phyloP scores from a whole-genome alignment of 2,888 invertebrate species.

The Embidobia sp. region DNA sequence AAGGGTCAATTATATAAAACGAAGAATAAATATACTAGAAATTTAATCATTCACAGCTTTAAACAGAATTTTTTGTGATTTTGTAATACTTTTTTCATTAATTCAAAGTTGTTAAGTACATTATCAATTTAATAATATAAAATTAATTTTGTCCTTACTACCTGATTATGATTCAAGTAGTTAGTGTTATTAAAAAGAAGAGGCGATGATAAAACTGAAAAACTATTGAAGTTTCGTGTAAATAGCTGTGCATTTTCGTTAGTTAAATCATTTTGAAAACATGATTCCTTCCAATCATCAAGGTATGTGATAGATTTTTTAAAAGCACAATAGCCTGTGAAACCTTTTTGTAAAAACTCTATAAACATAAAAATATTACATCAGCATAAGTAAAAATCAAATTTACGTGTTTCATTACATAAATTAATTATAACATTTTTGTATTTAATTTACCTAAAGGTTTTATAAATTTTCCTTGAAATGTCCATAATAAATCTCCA shows the following conservation, averaged over 20 bases:
- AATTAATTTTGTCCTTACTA: slow-evolving; percentile 17
- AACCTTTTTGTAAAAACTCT: slow-evolving; percentile 77
- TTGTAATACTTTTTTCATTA: too few relatives aligned
- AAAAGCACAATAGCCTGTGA: slow-evolving; percentile 74
- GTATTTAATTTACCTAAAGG: slow-evolving; percentile 70
- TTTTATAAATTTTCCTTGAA: slow-evolving; percentile 65
- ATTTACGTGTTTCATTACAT: too few relatives aligned
- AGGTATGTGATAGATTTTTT: slow-evolving; percentile 81
- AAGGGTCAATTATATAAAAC: too few relatives aligned
- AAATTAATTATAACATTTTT: too few relatives aligned
- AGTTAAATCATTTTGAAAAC: slow-evolving; percentile 78
- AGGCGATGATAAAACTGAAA: slow-evolving; percentile 73
- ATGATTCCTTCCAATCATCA: slow-evolving; percentile 79
- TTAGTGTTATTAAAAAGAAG: slow-evolving; percentile 70
- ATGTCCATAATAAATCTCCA: slow-evolving; percentile 73
- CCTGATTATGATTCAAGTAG: slow-evolving; percentile 39
- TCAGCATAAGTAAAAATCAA: slow-evolving; percentile 2
- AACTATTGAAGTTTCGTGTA: slow-evolving; percentile 73
- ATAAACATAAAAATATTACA: slow-evolving; percentile 8
- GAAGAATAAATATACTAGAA: too few relatives aligned
- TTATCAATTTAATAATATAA: slow-evolving; percentile 2
- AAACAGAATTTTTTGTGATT: too few relatives aligned
- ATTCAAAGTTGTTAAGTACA: too few relatives aligned
- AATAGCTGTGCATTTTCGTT: slow-evolving; percentile 79
- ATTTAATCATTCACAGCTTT: too few relatives aligned